phyloP scores from a whole-genome alignment of 2,797 vertebrate species.

The Dryobates pubescens region DNA sequence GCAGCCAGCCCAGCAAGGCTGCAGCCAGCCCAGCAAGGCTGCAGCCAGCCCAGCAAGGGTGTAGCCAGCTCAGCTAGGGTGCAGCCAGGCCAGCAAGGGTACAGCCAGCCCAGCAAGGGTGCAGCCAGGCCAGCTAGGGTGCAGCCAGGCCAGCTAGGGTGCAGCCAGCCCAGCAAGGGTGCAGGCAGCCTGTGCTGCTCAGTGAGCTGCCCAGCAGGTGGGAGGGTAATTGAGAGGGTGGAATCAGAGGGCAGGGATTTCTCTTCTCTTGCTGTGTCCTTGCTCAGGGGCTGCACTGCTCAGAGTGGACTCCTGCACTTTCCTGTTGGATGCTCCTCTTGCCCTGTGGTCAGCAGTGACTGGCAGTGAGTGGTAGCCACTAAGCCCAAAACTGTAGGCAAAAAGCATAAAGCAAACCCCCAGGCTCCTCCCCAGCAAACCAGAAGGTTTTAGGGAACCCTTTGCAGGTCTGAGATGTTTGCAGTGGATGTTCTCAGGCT shows the following conservation, averaged over 20 bases:
- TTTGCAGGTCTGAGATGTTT: neutral
- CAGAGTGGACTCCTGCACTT: slow-evolving; percentile 20
- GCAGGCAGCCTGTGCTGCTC: slow-evolving; percentile 20
- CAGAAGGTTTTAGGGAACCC: neutral
- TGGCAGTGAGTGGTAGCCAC: slow-evolving; percentile 11
- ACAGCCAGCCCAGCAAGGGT: too few relatives aligned
- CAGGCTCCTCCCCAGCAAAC: neutral
- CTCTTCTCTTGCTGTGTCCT: slow-evolving; percentile 55
- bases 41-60: too few relatives aligned
- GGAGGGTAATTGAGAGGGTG: slow-evolving; percentile 51
- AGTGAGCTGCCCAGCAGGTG: slow-evolving; percentile 52
- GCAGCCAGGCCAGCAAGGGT: too few relatives aligned
- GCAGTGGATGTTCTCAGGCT: neutral
- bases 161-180: too few relatives aligned
- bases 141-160: too few relatives aligned
- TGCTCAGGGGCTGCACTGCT: slow-evolving; percentile 44
- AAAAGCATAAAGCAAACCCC: neutral
- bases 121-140: too few relatives aligned
- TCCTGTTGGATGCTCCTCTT: slow-evolving; percentile 42
- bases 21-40: too few relatives aligned
- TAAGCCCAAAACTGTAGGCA: neutral
- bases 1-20: too few relatives aligned
- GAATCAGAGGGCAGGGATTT: slow-evolving; percentile 56
- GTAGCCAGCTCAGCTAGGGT: too few relatives aligned
- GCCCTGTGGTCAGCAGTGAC: slow-evolving; percentile 22